A percentile compares a stretch with the other conserved stretches of the same genome.
phyloP scores from a whole-genome alignment of 1,140 invertebrate genomes.

The Drosophila sechellia region DNA sequence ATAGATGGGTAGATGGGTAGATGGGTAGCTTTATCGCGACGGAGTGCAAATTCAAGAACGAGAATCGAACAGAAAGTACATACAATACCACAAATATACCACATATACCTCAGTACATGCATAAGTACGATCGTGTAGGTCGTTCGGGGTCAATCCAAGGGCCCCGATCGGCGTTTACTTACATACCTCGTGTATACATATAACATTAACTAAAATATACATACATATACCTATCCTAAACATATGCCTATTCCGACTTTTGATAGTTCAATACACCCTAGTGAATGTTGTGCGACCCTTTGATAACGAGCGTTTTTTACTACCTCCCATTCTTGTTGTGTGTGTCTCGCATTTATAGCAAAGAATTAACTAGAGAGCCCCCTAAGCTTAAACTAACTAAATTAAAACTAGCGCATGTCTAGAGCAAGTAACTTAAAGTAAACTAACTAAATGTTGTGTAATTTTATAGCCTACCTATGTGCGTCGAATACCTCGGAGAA shows the following conservation, averaged over 20 bases:
- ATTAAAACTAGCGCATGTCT: conserved; percentile 36
- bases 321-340: conserved; percentile 79
- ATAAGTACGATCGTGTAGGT: conserved; percentile 65
- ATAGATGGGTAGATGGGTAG: conserved; percentile 11
- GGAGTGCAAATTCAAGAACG: conserved; percentile 60
- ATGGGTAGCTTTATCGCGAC: conserved; percentile 70
- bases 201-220: conserved; percentile 76
- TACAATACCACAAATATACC: conserved; percentile 81
- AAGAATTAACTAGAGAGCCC: conserved; percentile 27
- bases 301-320: conserved; percentile 62
- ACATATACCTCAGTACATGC: conserved; percentile 82
- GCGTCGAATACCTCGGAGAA: conserved; percentile 59
- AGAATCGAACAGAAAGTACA: conserved; percentile 76
- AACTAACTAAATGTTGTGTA: conserved; percentile 73
- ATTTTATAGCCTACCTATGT: conserved; percentile 70
- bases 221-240: conserved; percentile 43
- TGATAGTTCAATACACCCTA: conserved; percentile 77
- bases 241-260: conserved; percentile 45
- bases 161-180: conserved; percentile 35
- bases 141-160: conserved; percentile 10
- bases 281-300: conserved; percentile 69
- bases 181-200: conserved; percentile 81
- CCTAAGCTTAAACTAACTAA: conserved; percentile 30
- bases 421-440: conserved; percentile 61
- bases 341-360: conserved; percentile 75